A percentile compares a stretch with the other conserved stretches of the same genome.
phyloP scores from a whole-genome alignment of 2,888 invertebrate species.

The Desoria tigrina region DNA sequence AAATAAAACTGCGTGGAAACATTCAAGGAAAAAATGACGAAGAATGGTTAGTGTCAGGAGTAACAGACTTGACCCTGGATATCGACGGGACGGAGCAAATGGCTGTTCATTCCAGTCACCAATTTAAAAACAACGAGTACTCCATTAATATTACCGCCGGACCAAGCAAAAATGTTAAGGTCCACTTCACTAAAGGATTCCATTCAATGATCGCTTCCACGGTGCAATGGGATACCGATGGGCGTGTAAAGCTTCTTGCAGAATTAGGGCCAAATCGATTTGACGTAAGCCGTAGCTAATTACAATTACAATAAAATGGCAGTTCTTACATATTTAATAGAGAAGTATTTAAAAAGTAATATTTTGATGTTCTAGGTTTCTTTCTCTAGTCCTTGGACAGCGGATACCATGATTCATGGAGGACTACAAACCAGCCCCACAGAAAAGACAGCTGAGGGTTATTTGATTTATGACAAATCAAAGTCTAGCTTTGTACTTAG shows the following conservation, averaged over 20 bases:
- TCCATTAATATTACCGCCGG: constrained; percentile 42
- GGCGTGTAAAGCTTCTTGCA: constrained; percentile 15
- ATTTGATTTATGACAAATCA: constrained; percentile 26
- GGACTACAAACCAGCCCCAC: constrained; percentile 29
- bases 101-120: constrained; percentile 29
- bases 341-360: not conserved
- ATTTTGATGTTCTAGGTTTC: constrained; percentile 25
- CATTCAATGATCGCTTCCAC: constrained; percentile 27
- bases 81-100: constrained; percentile 30
- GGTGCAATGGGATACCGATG: constrained; percentile 28
- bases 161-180: constrained; percentile 26
- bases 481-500: constrained; percentile 21
- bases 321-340: too few species aligned
- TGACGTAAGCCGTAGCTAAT: constrained; percentile 26
- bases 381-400: constrained; percentile 48
- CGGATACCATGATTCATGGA: constrained; percentile 36
- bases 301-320: too few species aligned
- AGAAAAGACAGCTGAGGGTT: constrained; percentile 34
- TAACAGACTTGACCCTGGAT: constrained; percentile 25
- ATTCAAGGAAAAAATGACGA: constrained; percentile 13
- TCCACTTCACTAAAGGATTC: constrained; percentile 31
- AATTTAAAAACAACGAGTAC: constrained; percentile 31
- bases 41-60: constrained; percentile 31
- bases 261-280: constrained; percentile 23
- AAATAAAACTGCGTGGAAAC: constrained; percentile 35